These are phyloP conservation scores for Steatocranus sp. DNA, from an alignment of 2,797 vertebrate genomes.

Conservation along the genomic window DNA sequence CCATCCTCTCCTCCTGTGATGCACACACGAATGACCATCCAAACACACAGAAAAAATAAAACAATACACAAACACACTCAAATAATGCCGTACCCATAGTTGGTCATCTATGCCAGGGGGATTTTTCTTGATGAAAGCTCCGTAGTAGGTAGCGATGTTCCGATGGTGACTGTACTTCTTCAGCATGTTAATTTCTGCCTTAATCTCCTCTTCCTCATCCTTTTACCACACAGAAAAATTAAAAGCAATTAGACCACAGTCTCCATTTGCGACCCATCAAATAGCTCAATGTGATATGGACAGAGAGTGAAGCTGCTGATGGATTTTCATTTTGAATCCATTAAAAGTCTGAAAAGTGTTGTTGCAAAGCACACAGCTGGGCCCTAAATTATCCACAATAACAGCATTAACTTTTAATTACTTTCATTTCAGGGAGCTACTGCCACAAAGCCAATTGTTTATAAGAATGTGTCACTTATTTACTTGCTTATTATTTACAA, in stretches of 20 bases:
- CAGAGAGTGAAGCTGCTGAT: background rate
- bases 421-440: slow-evolving; percentile 6
- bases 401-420: slow-evolving; percentile 43
- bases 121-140: slow-evolving; percentile 95
- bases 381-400: slow-evolving; percentile 26
- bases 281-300: background rate
- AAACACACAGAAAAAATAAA: background rate
- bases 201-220: slow-evolving; percentile 96
- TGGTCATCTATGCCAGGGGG: slow-evolving; percentile 92
- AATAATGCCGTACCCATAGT: slow-evolving; percentile 79
- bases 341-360: background rate
- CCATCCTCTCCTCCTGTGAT: background rate
- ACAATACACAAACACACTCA: background rate
- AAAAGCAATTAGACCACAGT: background rate
- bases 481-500: slow-evolving; percentile 17
- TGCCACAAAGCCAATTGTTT: slow-evolving; percentile 5
- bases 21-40: background rate
- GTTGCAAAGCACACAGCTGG: slow-evolving; percentile 27
- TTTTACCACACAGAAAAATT: slow-evolving; percentile 39
- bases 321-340: slow-evolving; percentile 4
- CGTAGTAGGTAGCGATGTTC: slow-evolving; percentile 96
- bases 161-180: slow-evolving; percentile 97
- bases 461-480: slow-evolving; percentile 8
- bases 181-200: slow-evolving; percentile 97
- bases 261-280: background rate